Evolutionary conservation across 2,888 invertebrate genomes (phyloP).

Genomic region (Branchellion lobata): DNA sequence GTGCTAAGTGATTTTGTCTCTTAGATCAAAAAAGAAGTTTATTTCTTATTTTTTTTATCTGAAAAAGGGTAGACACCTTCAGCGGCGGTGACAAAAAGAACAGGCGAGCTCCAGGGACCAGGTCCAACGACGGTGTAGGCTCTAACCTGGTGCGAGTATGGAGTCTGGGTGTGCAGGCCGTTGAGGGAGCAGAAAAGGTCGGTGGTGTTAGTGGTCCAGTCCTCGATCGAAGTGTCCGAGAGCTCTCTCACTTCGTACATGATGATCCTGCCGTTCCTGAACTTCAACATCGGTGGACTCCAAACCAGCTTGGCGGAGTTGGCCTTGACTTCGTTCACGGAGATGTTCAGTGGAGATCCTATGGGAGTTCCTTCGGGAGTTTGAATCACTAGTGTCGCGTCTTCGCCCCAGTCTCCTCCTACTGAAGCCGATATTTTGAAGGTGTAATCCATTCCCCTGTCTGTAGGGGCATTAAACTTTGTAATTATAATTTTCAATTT

Average conservation of each 20-base stretch:
- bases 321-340: constrained; percentile 28
- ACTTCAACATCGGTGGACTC: constrained; percentile 42
- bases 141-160: constrained; percentile 42
- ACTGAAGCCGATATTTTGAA: constrained; percentile 4
- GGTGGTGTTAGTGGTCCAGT: constrained; percentile 47
- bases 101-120: constrained; percentile 44
- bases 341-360: constrained; percentile 43
- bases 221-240: constrained; percentile 36
- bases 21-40: too few relatives aligned
- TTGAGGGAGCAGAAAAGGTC: constrained; percentile 29
- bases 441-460: neutral
- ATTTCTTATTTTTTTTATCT: too few relatives aligned
- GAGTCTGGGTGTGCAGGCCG: neutral
- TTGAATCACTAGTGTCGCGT: neutral
- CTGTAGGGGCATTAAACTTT: neutral
- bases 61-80: constrained; percentile 25
- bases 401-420: neutral
- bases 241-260: constrained; percentile 42
- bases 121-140: constrained; percentile 39
- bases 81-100: constrained; percentile 26
- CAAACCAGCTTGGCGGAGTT: constrained; percentile 35
- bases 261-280: constrained; percentile 41
- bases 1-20: too few relatives aligned
- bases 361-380: constrained; percentile 28
- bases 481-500: neutral